Percentiles rank a stretch among this genome's conserved stretches.
These are phyloP conservation scores for Callipepla squamata DNA, from an alignment of 2,113 vertebrate genomes.

Conservation along the genomic window DNA sequence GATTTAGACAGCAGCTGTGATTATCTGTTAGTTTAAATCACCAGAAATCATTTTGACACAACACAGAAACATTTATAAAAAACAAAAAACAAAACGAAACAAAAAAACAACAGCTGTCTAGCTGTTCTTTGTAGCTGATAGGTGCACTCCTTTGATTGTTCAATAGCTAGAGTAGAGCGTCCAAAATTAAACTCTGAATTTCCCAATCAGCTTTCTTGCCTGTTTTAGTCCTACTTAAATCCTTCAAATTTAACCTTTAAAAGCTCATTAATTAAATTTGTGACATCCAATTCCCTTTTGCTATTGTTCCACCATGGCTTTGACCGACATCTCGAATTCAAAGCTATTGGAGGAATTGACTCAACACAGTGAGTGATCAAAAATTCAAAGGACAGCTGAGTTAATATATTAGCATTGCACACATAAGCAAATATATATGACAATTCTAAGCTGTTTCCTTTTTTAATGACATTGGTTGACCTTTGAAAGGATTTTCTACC, in stretches of 20 bases:
- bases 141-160: slow-evolving; percentile 97
- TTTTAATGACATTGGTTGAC: slow-evolving; percentile 66
- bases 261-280: slow-evolving; percentile 62
- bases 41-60: slow-evolving; percentile 99
- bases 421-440: slow-evolving; percentile 74
- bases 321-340: slow-evolving; percentile 64
- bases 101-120: slow-evolving; percentile 87
- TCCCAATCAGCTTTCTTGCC: slow-evolving; percentile 59
- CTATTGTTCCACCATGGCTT: slow-evolving; percentile 45
- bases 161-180: slow-evolving; percentile 81
- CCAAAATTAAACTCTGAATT: slow-evolving; percentile 75
- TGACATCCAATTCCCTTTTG: slow-evolving; percentile 39
- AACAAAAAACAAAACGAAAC: slow-evolving; percentile 57
- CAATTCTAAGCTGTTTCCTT: slow-evolving; percentile 75
- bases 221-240: slow-evolving; percentile 65
- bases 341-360: slow-evolving; percentile 70
- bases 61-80: slow-evolving; percentile 97
- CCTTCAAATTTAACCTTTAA: slow-evolving; percentile 56
- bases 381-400: slow-evolving; percentile 76
- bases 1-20: slow-evolving; percentile 99
- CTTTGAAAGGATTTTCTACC: slow-evolving; percentile 74
- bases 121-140: slow-evolving; percentile 94
- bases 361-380: slow-evolving; percentile 60
- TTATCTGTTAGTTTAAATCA: slow-evolving; percentile 98
- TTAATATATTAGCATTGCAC: slow-evolving; percentile 79